Evolutionary conservation across 2,888 invertebrate species (phyloP), one percentile per base, ranked within the genome.

Genomic region (Microctonus brassicae): DNA sequence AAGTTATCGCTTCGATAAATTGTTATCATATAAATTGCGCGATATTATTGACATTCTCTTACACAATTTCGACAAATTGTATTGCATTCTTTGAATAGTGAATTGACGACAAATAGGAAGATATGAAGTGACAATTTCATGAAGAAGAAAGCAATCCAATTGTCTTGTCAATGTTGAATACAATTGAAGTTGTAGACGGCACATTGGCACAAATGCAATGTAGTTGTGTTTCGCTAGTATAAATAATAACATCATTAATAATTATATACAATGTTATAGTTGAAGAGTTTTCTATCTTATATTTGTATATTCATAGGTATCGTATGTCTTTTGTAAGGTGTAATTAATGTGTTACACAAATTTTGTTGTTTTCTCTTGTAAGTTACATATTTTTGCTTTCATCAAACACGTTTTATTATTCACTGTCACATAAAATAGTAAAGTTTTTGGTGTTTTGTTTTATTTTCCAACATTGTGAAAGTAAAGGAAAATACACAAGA

Each of bases 401-500:
- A 47, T 47, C 17, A 47, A 47, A 39, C 13, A 47, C 11, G 2
- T 55, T 22, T 55, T 13, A 55, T 55, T 55, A 55, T 11, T 55
- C 26, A 26, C 22, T 55, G 55, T 26, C 55, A 26, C 11, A 55
- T 55, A 55, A 55, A 55, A 55, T 55, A 55, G 22, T 10, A 24
- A 55, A 55, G 20, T 55, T 55, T 26, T 13, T 24, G 55, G 13
- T n/a, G 26, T 26, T 26, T 22, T 26, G 55, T n/a, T 26, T 80
- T 78, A 80, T 80, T 72, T 72, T 74, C 76, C 71, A 75, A 76
- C 73, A 76, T 78, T 80, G 75, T 74, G 73, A 73, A 73, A 78
- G 69, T 75, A 26, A 33, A 61, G 70, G 60, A 76, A 68, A 74
- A 72, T 73, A 78, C 79, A 79, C 77, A 78, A 79, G 78, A 81